These are phyloP conservation scores for Plagiodera versicolora DNA, from an alignment of 2,888 invertebrate species.

Conservation along the genomic window DNA sequence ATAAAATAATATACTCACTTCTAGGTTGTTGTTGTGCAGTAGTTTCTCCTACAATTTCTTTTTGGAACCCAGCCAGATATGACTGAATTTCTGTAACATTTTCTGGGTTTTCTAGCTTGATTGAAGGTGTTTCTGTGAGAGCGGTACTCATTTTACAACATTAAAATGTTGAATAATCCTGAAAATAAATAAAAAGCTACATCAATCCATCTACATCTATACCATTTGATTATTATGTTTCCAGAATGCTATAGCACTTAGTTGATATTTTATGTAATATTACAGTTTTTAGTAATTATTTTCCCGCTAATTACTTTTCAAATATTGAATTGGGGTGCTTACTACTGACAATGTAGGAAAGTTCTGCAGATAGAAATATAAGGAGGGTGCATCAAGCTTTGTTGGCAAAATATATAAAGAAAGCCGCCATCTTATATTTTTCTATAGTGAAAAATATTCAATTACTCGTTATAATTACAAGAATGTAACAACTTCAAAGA, in stretches of 20 bases:
- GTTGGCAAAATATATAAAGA: not conserved
- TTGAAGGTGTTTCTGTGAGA: conserved; percentile 50
- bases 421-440: conserved; percentile 5
- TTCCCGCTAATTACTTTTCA: not conserved
- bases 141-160: conserved; percentile 50
- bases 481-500: not conserved
- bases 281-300: not conserved
- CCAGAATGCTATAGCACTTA: too few relatives aligned
- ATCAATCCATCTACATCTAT: too few relatives aligned
- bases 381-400: not conserved
- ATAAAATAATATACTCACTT: conserved; percentile 46
- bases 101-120: conserved; percentile 55
- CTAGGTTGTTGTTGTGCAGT: conserved; percentile 51
- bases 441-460: not conserved
- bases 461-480: not conserved
- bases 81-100: conserved; percentile 74
- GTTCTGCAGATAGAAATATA: not conserved
- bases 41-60: conserved; percentile 68
- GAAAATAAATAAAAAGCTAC: too few relatives aligned
- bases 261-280: too few relatives aligned
- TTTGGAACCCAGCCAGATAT: conserved; percentile 80
- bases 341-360: not conserved
- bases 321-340: not conserved
- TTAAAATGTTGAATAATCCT: not conserved
- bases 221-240: too few relatives aligned